Percentiles rank a stretch among this genome's conserved stretches.
These are phyloP conservation scores for Paramormyrops hopkinsi DNA, from an alignment of 2,797 vertebrate species.

Conservation along the genomic window DNA sequence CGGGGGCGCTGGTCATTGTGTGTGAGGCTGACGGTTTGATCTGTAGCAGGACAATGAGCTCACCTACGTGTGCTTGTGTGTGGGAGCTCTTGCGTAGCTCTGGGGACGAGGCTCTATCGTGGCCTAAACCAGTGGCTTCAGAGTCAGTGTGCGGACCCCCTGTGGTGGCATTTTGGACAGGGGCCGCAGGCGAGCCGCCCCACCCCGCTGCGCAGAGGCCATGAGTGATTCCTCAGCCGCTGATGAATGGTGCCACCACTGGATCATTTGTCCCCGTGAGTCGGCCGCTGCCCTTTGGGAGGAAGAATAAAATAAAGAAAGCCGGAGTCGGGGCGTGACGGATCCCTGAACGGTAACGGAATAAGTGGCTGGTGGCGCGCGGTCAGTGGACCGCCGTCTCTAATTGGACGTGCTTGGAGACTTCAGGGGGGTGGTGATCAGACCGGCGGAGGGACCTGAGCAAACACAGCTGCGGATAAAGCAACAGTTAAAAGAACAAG, in stretches of 20 bases:
- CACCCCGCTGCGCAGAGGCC: constrained; percentile 9
- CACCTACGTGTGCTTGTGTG: constrained; percentile 25
- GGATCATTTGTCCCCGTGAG: constrained; percentile 52
- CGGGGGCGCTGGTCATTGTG: background rate
- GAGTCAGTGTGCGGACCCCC: background rate
- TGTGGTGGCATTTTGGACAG: constrained; percentile 12
- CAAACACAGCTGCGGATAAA: background rate
- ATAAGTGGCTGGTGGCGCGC: constrained; percentile 43
- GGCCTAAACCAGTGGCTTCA: constrained; percentile 2
- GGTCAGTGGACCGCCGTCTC: constrained; percentile 36
- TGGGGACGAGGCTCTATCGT: background rate
- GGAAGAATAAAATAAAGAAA: constrained; percentile 52
- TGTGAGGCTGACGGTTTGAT: constrained; percentile 36
- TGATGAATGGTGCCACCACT: constrained; percentile 55
- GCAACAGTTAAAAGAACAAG: background rate
- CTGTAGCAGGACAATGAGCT: constrained; percentile 27
- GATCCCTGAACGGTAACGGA: constrained; percentile 58
- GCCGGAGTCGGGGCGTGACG: constrained; percentile 52
- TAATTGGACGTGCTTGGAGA: constrained; percentile 34
- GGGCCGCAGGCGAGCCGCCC: constrained; percentile 19
- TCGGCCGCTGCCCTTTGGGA: constrained; percentile 59
- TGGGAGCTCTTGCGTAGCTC: background rate
- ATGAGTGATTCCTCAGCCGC: constrained; percentile 14
- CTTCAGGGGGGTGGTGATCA: background rate
- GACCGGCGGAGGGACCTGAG: background rate